phyloP scores from a whole-genome alignment of 1,140 invertebrate genomes.

The Drosophila simulans region DNA sequence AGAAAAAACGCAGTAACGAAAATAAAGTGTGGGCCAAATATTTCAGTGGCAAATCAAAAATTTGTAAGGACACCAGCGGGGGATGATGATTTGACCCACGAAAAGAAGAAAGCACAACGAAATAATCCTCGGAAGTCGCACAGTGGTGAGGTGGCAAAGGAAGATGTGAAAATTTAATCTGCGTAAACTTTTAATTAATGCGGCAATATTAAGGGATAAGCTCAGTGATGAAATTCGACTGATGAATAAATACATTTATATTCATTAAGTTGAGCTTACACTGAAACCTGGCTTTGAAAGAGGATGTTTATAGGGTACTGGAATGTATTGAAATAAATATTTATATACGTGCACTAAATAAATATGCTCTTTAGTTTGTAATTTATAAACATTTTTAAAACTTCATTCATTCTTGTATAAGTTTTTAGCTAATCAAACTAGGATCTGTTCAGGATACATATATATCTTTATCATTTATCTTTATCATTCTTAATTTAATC shows the following conservation, averaged over 20 bases:
- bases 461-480: too few relatives aligned
- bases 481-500: not conserved
- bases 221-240: constrained; percentile 28
- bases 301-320: not conserved
- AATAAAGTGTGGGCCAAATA: constrained; percentile 55
- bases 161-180: constrained; percentile 41
- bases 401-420: too few relatives aligned
- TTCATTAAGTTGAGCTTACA: constrained; percentile 21
- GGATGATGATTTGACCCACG: constrained; percentile 51
- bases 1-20: constrained; percentile 5
- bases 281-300: not conserved
- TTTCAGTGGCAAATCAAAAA: constrained; percentile 62
- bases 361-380: too few relatives aligned
- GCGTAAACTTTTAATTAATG: constrained; percentile 48
- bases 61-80: constrained; percentile 32
- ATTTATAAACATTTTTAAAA: too few relatives aligned
- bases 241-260: constrained; percentile 25
- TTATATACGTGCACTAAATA: too few relatives aligned
- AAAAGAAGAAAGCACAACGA: not conserved
- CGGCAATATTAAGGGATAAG: constrained; percentile 39
- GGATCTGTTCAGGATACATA: too few relatives aligned
- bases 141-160: constrained; percentile 36
- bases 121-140: constrained; percentile 25
- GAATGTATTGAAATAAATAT: too few relatives aligned
- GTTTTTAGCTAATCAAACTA: too few relatives aligned